Percentiles rank a stretch among this genome's conserved stretches.
Evolutionary conservation across 1,140 invertebrate species (phyloP).

Genomic region (Aphaenogaster ashmeadi): DNA sequence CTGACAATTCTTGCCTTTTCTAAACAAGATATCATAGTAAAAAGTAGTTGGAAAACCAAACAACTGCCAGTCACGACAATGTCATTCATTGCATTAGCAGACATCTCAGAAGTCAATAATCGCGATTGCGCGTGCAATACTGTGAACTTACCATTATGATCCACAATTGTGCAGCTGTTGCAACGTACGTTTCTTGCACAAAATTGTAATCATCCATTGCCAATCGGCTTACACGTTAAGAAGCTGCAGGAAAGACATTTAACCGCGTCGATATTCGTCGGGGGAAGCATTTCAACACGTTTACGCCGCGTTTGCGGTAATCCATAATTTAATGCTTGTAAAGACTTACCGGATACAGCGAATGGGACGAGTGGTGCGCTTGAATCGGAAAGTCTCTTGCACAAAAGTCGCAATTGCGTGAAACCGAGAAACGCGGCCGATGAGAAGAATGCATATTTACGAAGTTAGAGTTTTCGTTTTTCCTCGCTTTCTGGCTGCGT

Average conservation of each 20-base stretch:
- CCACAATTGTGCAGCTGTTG: constrained; percentile 42
- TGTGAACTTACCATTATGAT: not conserved
- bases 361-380: constrained; percentile 9
- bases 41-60: not conserved
- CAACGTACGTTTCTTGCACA: constrained; percentile 59
- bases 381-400: constrained; percentile 26
- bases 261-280: not conserved
- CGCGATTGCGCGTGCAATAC: constrained; percentile 41
- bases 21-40: not conserved
- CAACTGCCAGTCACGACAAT: not conserved
- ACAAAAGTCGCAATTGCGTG: constrained; percentile 3
- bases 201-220: constrained; percentile 59
- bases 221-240: constrained; percentile 26
- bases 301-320: constrained; percentile 9
- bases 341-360: constrained; percentile 17
- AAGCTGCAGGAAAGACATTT: not conserved
- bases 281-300: constrained; percentile 27
- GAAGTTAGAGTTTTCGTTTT: not conserved
- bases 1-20: not conserved
- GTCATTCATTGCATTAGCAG: constrained; percentile 62
- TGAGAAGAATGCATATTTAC: constrained; percentile 16
- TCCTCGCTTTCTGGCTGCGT: not conserved
- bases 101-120: constrained; percentile 69
- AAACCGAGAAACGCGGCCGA: constrained; percentile 23
- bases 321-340: constrained; percentile 25